Evolutionary conservation across 2,113 vertebrate species (phyloP).

Genomic region (Leucopsar rothschildi): DNA sequence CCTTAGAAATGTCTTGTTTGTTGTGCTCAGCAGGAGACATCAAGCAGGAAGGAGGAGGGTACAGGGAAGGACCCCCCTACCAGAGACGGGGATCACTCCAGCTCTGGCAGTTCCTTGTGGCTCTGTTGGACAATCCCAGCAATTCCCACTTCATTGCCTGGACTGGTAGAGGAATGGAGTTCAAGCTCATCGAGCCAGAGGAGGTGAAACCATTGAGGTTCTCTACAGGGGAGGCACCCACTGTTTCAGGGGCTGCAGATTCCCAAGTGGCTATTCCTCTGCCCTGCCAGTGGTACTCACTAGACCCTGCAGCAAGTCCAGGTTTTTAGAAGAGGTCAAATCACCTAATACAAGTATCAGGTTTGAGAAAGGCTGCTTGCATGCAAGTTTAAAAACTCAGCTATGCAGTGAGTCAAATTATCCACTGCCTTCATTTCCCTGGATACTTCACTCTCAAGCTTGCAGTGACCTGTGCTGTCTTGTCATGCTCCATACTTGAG

Average conservation of each 20-base stretch:
- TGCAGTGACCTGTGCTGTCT: not conserved
- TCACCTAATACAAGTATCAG: not conserved
- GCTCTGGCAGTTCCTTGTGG: conserved; percentile 98
- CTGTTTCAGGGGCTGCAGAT: not conserved
- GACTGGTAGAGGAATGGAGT: conserved; percentile 98
- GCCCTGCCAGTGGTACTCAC: accelerated
- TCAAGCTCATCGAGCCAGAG: conserved; percentile 97
- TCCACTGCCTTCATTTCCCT: not conserved
- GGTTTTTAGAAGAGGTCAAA: not conserved
- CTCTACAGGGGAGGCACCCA: not conserved
- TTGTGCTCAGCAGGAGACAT: conserved; percentile 78
- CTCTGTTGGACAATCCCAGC: conserved; percentile 89
- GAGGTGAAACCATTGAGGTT: conserved; percentile 78
- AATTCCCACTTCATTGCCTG: conserved; percentile 97
- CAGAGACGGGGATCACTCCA: conserved; percentile 94
- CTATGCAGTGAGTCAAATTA: not conserved
- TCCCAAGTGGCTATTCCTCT: not conserved
- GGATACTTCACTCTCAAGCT: not conserved
- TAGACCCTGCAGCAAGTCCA: not conserved
- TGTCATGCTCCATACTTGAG: accelerated
- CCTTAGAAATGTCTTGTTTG: not conserved
- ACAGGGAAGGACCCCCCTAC: conserved; percentile 88
- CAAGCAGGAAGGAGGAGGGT: conserved; percentile 86
- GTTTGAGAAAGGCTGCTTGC: not conserved
- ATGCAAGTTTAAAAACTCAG: not conserved